Percentiles rank a stretch among this genome's conserved stretches.
phyloP scores from a whole-genome alignment of 1,140 invertebrate genomes.

The Papilio xuthus region DNA sequence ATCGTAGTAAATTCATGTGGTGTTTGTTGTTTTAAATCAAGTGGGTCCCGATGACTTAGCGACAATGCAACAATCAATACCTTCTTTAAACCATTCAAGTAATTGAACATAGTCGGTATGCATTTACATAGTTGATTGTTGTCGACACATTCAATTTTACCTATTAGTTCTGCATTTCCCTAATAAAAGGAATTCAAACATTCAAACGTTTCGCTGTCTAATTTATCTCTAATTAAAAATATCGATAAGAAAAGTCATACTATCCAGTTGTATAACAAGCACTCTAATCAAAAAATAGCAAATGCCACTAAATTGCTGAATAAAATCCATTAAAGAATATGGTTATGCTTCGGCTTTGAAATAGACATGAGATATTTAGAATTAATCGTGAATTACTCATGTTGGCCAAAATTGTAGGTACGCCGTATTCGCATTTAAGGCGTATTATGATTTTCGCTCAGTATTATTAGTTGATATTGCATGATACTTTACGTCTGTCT shows the following conservation, averaged over 20 bases:
- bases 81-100: background rate
- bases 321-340: background rate
- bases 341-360: conserved; percentile 37
- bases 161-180: background rate
- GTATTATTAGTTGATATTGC: conserved; percentile 72
- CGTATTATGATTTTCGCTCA: conserved; percentile 74
- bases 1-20: conserved; percentile 55
- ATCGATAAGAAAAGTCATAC: background rate
- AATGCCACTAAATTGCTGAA: conserved; percentile 17
- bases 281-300: background rate
- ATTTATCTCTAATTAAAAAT: conserved; percentile 13
- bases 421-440: conserved; percentile 56
- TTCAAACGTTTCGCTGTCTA: background rate
- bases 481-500: conserved; percentile 40
- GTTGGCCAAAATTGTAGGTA: conserved; percentile 76
- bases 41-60: conserved; percentile 54
- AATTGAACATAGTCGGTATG: background rate
- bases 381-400: conserved; percentile 64
- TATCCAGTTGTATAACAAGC: background rate
- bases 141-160: background rate
- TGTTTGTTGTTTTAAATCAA: conserved; percentile 50
- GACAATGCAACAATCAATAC: conserved; percentile 10
- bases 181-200: background rate
- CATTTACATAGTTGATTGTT: background rate
- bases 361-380: conserved; percentile 46